A percentile compares a stretch with the other conserved stretches of the same genome.
Conservation (phyloP, 2,888 invertebrate genomes). For the Drosophila leonis region DNA sequence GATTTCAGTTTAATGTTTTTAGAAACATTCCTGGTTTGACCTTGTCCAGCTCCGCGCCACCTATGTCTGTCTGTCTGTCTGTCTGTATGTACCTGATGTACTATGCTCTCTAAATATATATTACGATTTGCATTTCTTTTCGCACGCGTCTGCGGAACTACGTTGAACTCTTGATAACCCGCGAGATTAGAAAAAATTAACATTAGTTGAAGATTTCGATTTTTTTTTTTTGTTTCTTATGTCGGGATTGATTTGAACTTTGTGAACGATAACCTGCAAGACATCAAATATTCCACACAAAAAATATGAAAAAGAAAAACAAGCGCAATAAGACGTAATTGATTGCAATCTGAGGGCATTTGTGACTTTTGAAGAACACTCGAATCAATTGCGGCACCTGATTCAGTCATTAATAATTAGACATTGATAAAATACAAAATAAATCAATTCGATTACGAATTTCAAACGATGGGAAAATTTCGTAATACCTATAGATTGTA, state of each 20-base stretch:
- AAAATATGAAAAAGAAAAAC: slow-evolving; percentile 4
- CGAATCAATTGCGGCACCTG: slow-evolving; percentile 25
- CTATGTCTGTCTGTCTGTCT: slow-evolving; percentile 2
- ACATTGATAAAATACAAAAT: slow-evolving; percentile 5
- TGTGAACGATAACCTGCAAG: slow-evolving; percentile 19
- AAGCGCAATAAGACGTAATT: slow-evolving; percentile 43
- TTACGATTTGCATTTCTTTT: slow-evolving; percentile 51
- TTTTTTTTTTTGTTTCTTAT: slow-evolving; percentile 13
- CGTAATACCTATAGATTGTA: neutral
- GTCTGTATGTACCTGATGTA: slow-evolving; percentile 48
- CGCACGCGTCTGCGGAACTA: slow-evolving; percentile 47
- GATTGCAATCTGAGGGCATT: slow-evolving; percentile 19
- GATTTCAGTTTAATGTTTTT: slow-evolving; percentile 40
- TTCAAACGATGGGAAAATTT: slow-evolving; percentile 22
- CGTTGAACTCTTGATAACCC: slow-evolving; percentile 61
- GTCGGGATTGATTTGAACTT: slow-evolving; percentile 45
- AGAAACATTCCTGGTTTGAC: slow-evolving; percentile 37
- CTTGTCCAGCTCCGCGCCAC: slow-evolving; percentile 56
- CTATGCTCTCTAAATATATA: slow-evolving; percentile 12
- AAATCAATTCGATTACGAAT: slow-evolving; percentile 18
- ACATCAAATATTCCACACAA: slow-evolving; percentile 7
- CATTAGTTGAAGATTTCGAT: slow-evolving; percentile 55
- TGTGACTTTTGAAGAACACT: slow-evolving; percentile 34
- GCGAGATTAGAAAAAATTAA: slow-evolving; percentile 61
- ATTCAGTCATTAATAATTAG: slow-evolving; percentile 13